Percentiles rank a stretch among this genome's conserved stretches.
Evolutionary conservation across 1,140 invertebrate genomes (phyloP).

Genomic region (Listronotus bonariensis): DNA sequence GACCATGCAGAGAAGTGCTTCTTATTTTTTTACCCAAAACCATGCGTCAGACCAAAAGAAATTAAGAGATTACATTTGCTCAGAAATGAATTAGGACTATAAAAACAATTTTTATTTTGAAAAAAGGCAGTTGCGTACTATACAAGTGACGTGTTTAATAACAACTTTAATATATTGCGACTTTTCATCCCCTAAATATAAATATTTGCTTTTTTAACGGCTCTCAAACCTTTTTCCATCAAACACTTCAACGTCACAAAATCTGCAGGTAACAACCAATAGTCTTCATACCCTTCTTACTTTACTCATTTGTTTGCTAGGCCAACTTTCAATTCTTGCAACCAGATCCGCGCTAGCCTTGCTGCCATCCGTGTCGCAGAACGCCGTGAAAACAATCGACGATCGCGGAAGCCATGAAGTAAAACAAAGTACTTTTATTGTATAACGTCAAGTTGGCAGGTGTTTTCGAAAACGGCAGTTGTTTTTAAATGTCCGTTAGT

Average conservation of each 20-base stretch:
- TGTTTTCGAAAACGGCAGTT: neutral
- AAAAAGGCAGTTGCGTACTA: no score
- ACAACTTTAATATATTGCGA: no score
- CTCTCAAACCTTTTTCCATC: no score
- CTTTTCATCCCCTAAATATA: neutral
- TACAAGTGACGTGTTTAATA: no score
- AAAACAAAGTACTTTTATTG: neutral
- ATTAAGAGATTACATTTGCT: no score
- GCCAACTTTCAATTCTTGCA: slow-evolving; percentile 10
- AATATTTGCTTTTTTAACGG: neutral
- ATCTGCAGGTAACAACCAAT: no score
- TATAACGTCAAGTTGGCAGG: neutral
- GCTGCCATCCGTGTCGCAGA: neutral
- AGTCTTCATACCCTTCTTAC: neutral
- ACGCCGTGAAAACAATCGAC: neutral
- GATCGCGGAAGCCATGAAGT: slow-evolving; percentile 10
- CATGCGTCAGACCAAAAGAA: no score
- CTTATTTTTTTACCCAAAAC: no score
- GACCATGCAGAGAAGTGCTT: no score
- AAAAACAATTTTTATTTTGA: no score
- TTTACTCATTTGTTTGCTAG: slow-evolving; percentile 1
- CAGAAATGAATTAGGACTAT: no score
- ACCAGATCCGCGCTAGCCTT: neutral
- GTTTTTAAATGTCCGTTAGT: neutral
- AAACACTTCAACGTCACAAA: no score